A percentile compares a stretch with the other conserved stretches of the same genome.
phyloP scores from a whole-genome alignment of 1,140 invertebrate species.

The Alviniconcha marisindica region DNA sequence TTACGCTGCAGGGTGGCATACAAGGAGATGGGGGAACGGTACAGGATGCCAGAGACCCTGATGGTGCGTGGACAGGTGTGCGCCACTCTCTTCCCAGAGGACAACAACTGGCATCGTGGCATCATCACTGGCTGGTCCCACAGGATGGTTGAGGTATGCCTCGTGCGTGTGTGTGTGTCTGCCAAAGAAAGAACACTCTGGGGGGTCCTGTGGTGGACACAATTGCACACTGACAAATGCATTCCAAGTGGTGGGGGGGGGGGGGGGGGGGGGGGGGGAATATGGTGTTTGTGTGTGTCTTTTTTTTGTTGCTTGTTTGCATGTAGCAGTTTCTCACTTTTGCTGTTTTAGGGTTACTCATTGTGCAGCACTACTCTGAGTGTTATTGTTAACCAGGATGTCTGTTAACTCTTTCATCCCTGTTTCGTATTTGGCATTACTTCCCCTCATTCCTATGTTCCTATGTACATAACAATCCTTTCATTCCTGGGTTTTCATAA shows the following conservation, averaged over 20 bases:
- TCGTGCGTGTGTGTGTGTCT: not conserved
- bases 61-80: constrained; percentile 65
- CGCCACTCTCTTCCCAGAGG: constrained; percentile 69
- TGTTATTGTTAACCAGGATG: too few species aligned
- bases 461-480: too few species aligned
- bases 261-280: too few species aligned
- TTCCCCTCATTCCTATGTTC: too few species aligned
- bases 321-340: too few species aligned
- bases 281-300: not conserved
- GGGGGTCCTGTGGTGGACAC: not conserved
- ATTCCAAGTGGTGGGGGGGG: not conserved
- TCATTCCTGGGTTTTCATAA: too few species aligned
- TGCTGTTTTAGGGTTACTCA: too few species aligned
- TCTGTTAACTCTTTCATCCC: too few species aligned
- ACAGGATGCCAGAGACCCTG: constrained; percentile 61
- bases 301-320: too few species aligned
- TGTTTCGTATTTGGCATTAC: too few species aligned
- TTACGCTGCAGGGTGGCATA: constrained; percentile 10
- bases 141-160: constrained; percentile 1
- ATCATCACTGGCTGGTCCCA: constrained; percentile 59
- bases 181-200: not conserved
- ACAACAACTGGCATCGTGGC: constrained; percentile 70
- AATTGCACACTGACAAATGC: too few species aligned
- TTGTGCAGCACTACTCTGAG: too few species aligned
- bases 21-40: constrained; percentile 39